phyloP scores from a whole-genome alignment of 2,113 vertebrate genomes.

The Oreochromis spilurus region DNA sequence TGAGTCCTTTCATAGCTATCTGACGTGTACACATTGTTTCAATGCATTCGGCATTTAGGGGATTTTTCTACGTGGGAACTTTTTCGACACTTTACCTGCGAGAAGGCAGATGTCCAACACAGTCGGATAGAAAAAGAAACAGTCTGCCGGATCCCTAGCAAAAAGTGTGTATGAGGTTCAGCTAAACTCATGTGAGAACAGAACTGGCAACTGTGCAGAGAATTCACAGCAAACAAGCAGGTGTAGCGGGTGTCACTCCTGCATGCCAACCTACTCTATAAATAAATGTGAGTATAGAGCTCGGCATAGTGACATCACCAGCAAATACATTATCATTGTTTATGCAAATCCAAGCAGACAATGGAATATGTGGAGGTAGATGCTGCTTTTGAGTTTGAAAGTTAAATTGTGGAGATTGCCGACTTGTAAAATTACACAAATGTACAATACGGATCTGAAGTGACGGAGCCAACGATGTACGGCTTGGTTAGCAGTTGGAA shows the following conservation, averaged over 20 bases:
- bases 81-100: background rate
- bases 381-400: background rate
- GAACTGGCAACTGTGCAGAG: background rate
- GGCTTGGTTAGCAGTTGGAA: background rate
- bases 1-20: background rate
- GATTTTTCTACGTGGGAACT: background rate
- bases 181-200: background rate
- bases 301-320: background rate
- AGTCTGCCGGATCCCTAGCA: background rate
- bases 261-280: background rate
- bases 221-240: background rate
- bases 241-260: background rate
- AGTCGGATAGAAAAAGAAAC: background rate
- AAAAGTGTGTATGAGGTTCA: background rate
- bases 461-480: background rate
- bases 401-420: background rate
- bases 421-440: background rate
- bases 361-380: background rate
- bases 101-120: background rate
- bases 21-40: background rate
- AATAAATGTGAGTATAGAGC: background rate
- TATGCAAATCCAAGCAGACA: background rate
- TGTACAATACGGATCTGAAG: rapidly evolving
- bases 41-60: background rate
- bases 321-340: background rate